phyloP scores from a whole-genome alignment of 2,888 invertebrate species.

The Spilarctia lutea region DNA sequence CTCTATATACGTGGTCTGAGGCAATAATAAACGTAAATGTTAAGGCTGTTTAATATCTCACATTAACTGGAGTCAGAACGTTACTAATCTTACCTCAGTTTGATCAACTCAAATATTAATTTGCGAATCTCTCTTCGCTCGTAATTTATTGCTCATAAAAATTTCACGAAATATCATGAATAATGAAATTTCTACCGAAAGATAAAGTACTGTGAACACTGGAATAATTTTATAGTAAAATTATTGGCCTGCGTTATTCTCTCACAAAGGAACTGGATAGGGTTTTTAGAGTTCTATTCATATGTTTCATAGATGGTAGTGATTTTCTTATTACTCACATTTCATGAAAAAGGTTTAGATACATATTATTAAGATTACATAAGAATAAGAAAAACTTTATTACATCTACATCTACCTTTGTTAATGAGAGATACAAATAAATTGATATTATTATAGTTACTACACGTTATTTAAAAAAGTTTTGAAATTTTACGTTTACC shows the following conservation, averaged over 20 bases:
- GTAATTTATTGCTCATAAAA: slow-evolving; percentile 19
- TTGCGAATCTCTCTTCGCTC: slow-evolving; percentile 1
- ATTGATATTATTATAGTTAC: not conserved
- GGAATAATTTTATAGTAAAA: not conserved
- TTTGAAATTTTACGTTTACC: not conserved
- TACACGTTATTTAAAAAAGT: not conserved
- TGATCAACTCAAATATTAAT: slow-evolving; percentile 18
- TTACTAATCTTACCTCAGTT: slow-evolving; percentile 6
- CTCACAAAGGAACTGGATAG: not conserved
- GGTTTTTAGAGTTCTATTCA: not conserved
- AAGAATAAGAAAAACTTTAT: no score
- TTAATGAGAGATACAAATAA: no score
- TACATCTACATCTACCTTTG: no score
- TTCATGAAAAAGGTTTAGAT: not conserved
- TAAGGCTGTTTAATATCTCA: slow-evolving; percentile 6
- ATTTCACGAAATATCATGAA: slow-evolving; percentile 12
- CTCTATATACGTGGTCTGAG: not conserved
- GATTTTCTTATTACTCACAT: not conserved
- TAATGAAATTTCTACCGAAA: slow-evolving; percentile 6
- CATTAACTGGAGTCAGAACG: slow-evolving; percentile 7
- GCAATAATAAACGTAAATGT: not conserved
- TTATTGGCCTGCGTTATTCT: not conserved
- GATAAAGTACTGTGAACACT: slow-evolving; percentile 8
- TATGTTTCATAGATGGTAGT: no score
- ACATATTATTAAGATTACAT: not conserved